Conservation (phyloP, 2,797 vertebrate genomes). For the Microchirus variegatus region DNA sequence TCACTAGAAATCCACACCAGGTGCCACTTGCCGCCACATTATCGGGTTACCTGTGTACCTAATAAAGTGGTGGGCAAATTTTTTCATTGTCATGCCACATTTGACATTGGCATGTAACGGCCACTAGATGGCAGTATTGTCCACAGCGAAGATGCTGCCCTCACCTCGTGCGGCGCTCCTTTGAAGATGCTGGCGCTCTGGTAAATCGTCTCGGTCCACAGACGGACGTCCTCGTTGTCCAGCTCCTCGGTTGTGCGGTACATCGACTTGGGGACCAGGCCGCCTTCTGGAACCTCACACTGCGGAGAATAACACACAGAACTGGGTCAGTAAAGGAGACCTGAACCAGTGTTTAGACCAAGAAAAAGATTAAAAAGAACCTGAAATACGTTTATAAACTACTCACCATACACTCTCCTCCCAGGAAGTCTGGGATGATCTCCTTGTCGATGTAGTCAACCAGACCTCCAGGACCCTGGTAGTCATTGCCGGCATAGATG, state of each 20-base stretch:
- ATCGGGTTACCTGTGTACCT: no score
- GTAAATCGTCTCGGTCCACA: constrained; percentile 99
- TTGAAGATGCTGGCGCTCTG: constrained; percentile 98
- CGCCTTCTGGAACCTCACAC: constrained; percentile 98
- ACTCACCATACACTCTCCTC: constrained; percentile 96
- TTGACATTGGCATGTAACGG: neutral
- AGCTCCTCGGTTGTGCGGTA: constrained; percentile 96
- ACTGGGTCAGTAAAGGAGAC: constrained; percentile 32
- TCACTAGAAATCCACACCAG: no score
- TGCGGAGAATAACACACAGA: constrained; percentile 47
- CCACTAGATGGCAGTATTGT: constrained; percentile 66
- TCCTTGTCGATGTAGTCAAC: constrained; percentile 98
- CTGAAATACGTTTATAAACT: neutral
- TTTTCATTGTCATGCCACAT: constrained; percentile 4
- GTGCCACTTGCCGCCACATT: no score
- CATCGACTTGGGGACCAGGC: constrained; percentile 96
- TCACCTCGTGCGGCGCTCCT: constrained; percentile 95
- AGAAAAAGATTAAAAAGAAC: no score
- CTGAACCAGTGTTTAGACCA: no score
- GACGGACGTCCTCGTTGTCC: constrained; percentile 92
- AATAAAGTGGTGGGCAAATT: no score
- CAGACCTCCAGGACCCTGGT: constrained; percentile 95
- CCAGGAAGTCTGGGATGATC: constrained; percentile 96
- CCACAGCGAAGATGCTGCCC: no score
- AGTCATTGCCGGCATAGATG: constrained; percentile 98